A percentile compares a stretch with the other conserved stretches of the same genome.
Conservation (phyloP, 2,797 vertebrate genomes). For the Galaxias olidus region DNA sequence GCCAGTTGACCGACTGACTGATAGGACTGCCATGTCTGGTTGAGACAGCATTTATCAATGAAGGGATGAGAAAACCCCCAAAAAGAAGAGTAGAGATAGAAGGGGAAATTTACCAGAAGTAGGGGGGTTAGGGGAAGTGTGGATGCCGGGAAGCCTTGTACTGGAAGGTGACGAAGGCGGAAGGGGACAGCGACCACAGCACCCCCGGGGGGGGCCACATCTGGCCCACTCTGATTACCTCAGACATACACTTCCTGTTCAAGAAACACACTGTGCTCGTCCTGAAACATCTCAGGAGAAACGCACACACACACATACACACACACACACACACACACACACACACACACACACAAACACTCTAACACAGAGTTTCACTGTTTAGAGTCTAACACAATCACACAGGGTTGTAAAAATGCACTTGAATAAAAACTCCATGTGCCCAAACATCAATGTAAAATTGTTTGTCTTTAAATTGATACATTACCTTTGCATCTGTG, state of each 20-base stretch:
- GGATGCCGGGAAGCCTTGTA: constrained; percentile 18
- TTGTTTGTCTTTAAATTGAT: too few species aligned
- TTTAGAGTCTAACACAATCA: too few species aligned
- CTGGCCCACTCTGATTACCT: constrained; percentile 7
- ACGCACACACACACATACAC: neutral
- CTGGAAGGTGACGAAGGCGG: constrained; percentile 15
- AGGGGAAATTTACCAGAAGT: constrained; percentile 61
- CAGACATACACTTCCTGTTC: neutral
- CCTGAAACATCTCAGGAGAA: neutral
- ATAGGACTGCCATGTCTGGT: constrained; percentile 5
- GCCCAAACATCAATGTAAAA: too few species aligned
- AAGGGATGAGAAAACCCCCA: neutral
- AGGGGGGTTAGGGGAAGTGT: constrained; percentile 45
- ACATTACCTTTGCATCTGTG: too few species aligned
- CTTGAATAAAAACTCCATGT: neutral
- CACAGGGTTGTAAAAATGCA: neutral
- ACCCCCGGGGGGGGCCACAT: neutral
- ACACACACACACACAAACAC: constrained; percentile 3
- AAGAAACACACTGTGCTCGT: neutral
- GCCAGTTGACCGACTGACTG: neutral
- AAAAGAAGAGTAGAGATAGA: constrained; percentile 4
- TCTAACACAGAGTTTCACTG: neutral
- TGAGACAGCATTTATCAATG: neutral
- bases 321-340: neutral
- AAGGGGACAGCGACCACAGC: constrained; percentile 11